A percentile compares a stretch with the other conserved stretches of the same genome.
These are phyloP conservation scores for Danaus melanippus DNA, from an alignment of 1,140 invertebrate genomes.

Conservation along the genomic window DNA sequence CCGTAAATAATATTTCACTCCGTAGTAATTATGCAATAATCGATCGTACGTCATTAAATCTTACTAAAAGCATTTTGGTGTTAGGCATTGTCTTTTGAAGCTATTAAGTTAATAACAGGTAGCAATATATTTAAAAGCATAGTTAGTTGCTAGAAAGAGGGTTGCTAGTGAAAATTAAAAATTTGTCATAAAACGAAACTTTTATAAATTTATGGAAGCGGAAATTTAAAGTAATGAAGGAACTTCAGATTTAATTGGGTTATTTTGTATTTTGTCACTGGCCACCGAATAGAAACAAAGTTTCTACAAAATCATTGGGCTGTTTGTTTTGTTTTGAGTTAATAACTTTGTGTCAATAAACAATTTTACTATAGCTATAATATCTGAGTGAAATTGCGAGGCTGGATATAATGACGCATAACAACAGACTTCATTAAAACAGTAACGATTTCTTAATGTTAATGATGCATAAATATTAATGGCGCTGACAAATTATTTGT, in stretches of 20 bases:
- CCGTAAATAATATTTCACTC: no score
- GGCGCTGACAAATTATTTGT: slow-evolving; percentile 47
- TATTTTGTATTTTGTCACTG: neutral
- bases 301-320: no score
- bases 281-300: no score
- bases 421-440: slow-evolving; percentile 18
- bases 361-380: slow-evolving; percentile 6
- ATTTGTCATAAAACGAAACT: slow-evolving; percentile 4
- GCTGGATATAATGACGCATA: slow-evolving; percentile 16
- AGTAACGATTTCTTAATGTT: slow-evolving; percentile 25
- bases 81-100: slow-evolving; percentile 19
- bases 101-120: slow-evolving; percentile 20
- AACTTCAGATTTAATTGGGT: slow-evolving; percentile 4
- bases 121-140: slow-evolving; percentile 5
- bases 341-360: neutral
- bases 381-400: slow-evolving; percentile 10
- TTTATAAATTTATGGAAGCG: slow-evolving; percentile 4
- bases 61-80: slow-evolving; percentile 22
- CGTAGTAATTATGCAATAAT: neutral
- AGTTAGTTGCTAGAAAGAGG: no score
- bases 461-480: slow-evolving; percentile 32
- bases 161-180: no score
- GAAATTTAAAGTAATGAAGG: slow-evolving; percentile 8
- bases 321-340: no score
- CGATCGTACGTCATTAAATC: neutral